Base-by-base conservation (phyloP, 2,797 vertebrate genomes). In the Glossophaga mutica region DNA sequence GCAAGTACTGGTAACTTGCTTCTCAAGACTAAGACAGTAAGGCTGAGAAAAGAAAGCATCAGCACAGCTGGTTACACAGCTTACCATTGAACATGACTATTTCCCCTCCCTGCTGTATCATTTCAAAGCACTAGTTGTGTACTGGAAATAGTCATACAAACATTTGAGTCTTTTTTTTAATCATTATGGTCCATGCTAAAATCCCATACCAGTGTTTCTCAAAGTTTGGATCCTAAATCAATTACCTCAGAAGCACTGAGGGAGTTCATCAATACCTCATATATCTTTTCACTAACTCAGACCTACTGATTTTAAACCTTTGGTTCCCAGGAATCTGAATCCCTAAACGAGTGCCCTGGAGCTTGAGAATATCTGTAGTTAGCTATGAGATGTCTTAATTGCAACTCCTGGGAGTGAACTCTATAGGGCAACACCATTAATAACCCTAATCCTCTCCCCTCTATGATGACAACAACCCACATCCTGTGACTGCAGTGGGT, bases 1-100 rank as follows among this genome's bases (percentile, higher is more conserved):
- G 26, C 78, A 90, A 73, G 39, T 44, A 65, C 14, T 21, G 55
- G 11, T 48, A 85, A 62, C n/a, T 88, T 92, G 29, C 4, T 94
- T 92, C 26, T 57, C 44, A 62, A 59, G 81, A 62, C 48, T 52
- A 85, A 34, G 21, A 55, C 9, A 62, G 3, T 12, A 77, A 78
- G 70, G 9, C 15, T 90, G 34, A 89, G 74, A 90, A 97, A 95
- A 85, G 46, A 78, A 82, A 90, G 32, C 48, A 70, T 55, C 21
- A 78, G 16, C 11, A 16, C 9, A 95, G n/a, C 12, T 90, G 62
- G 65, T 50, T 68, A 62, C 19, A 46, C 18, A 57, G 24, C 16
- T 65, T 90, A 6, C 32, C 62, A 19, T 37, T 89, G 37, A 89
- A 7, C 6, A 48, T 18, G 37, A 26, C 39, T 29, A 68, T 52